These are phyloP conservation scores for Rostratula benghalensis DNA, from an alignment of 2,113 vertebrate species.

Conservation along the genomic window DNA sequence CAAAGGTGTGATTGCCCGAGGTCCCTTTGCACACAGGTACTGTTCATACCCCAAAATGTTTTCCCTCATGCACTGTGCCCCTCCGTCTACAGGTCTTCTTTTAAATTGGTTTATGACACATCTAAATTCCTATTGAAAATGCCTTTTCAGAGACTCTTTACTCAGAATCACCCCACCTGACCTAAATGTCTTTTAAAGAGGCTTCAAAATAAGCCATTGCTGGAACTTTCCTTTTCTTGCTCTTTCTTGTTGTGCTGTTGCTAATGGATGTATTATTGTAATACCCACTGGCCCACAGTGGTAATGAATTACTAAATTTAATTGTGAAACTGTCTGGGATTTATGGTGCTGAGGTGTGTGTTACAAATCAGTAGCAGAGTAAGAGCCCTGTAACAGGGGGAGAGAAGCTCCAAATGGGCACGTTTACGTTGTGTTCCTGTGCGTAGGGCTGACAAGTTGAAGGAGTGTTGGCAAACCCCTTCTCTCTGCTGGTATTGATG, in stretches of 20 bases:
- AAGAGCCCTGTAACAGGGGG: background rate
- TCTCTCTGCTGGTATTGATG: no score
- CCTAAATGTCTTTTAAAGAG: background rate
- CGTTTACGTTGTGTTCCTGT: accelerated
- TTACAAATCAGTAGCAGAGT: background rate
- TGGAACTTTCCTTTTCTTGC: background rate
- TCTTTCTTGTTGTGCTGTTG: background rate
- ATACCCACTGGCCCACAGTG: background rate
- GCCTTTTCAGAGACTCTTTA: background rate
- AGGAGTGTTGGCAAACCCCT: background rate
- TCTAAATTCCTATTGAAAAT: background rate
- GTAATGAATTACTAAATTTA: background rate
- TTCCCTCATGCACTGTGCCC: background rate
- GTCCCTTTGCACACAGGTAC: background rate
- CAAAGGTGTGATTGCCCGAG: accelerated
- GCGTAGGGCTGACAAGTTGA: background rate
- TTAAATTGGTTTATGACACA: accelerated
- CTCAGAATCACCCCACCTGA: accelerated
- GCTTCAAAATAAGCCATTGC: background rate
- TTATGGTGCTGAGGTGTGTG: background rate
- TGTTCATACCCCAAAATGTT: background rate
- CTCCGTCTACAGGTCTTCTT: background rate
- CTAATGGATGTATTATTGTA: background rate
- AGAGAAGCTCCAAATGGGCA: background rate
- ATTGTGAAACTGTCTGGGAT: background rate